Evolutionary conservation across 2,797 vertebrate genomes (phyloP), one percentile per base, ranked within the genome.

Genomic region (Emydoidea blandingii): DNA sequence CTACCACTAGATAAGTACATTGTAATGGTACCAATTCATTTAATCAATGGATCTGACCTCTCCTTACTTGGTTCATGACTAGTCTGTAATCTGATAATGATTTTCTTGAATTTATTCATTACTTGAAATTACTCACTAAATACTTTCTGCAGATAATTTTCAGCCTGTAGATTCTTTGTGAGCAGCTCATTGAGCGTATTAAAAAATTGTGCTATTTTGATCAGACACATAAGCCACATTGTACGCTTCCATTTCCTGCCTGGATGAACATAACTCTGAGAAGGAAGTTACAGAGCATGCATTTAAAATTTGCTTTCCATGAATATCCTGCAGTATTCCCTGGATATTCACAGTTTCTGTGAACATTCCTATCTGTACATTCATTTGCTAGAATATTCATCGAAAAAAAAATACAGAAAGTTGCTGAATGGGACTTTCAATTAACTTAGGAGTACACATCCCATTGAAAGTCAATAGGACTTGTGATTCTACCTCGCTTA

Each of bases 391-490:
- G 5, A 82, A 0, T 37, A 3, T 52, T 90, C 91, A 18, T 81
- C 7, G 16, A 50, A 62, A 92, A 59, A 59, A 41, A 31, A 9
- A 18, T 44, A 23, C 8, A 88, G 57, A 72, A 89, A 85, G n/a
- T 85, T 82, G 23, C 29, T 29, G 50, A 2, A 44, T 72, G 79
- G 49, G 49, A 85, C 83, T 94, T 96, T 94, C 65, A 81, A 25
- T 41, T 52, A 44, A 49, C 56, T 93, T 87, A 79, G 59, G 44
- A 94, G 74, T 31, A 9, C 54, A 90, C n/a, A 87, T 49, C 34
- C 19, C 53, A 27, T 52, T 84, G 87, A 89, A 92, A 96, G 49
- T 87, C 91, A 94, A 89, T 88, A 74, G 84, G 96, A 95, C 79
- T 10, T 88, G 76, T 68, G 92, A 85, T 93, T 93, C 59, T 23